These are phyloP conservation scores for Alsophila aescularia DNA, from an alignment of 2,888 invertebrate genomes.

Conservation along the genomic window DNA sequence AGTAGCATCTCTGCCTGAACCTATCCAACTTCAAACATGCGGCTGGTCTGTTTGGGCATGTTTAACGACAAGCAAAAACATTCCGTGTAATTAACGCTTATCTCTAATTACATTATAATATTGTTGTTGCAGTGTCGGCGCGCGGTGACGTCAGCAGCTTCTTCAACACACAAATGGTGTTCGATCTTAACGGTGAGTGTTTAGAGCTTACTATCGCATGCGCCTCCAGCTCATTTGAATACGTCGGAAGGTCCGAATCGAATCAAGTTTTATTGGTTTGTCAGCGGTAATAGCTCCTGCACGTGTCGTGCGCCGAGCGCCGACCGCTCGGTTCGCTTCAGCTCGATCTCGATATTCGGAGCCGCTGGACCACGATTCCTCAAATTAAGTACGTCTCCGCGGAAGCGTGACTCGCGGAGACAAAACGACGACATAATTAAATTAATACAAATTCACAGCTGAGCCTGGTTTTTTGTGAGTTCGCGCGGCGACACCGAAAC, in stretches of 20 bases:
- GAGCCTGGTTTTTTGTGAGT: slow-evolving; percentile 58
- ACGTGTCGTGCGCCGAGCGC: neutral
- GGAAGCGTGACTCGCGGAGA: slow-evolving; percentile 51
- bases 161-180: slow-evolving; percentile 81
- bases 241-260: slow-evolving; percentile 48
- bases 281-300: neutral
- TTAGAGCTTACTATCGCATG: slow-evolving; percentile 35
- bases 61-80: slow-evolving; percentile 21
- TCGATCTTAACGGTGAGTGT: slow-evolving; percentile 79
- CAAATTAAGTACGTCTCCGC: slow-evolving; percentile 15
- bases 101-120: slow-evolving; percentile 50
- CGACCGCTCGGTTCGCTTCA: neutral
- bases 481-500: slow-evolving; percentile 66
- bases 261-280: slow-evolving; percentile 56
- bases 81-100: slow-evolving; percentile 35
- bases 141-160: slow-evolving; percentile 79
- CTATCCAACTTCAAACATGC: neutral
- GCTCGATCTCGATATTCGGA: neutral
- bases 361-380: slow-evolving; percentile 22
- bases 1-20: neutral
- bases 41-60: neutral
- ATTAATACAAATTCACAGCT: slow-evolving; percentile 70
- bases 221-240: slow-evolving; percentile 45
- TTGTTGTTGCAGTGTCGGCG: slow-evolving; percentile 76
- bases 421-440: slow-evolving; percentile 73